A percentile compares a stretch with the other conserved stretches of the same genome.
Conservation (phyloP, 2,888 invertebrate species). For the Ceramica pisi region DNA sequence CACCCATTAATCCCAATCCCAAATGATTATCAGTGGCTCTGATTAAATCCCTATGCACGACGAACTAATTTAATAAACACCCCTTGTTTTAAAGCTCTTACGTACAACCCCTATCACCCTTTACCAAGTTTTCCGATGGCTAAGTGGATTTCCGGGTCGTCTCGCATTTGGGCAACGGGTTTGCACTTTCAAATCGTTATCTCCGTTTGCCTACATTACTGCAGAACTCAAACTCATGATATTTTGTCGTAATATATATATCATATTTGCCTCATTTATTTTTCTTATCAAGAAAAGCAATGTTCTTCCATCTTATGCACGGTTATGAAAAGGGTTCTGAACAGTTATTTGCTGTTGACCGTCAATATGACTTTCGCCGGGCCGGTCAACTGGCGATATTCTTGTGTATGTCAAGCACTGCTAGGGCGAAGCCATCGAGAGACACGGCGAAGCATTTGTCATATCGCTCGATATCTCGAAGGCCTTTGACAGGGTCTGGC, state of each 20-base stretch:
- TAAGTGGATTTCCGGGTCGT: conserved; percentile 89
- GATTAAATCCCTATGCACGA: conserved; percentile 55
- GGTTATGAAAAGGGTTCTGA: too few species aligned
- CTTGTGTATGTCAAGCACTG: too few species aligned
- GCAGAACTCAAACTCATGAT: conserved; percentile 66
- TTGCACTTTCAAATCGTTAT: conserved; percentile 84
- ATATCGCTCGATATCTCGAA: too few species aligned
- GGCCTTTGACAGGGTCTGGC: too few species aligned
- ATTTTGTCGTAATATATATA: neutral
- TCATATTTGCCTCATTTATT: neutral
- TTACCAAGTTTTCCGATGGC: conserved; percentile 74
- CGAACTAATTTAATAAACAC: conserved; percentile 68
- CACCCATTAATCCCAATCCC: conserved; percentile 22
- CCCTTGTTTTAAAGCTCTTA: conserved; percentile 67
- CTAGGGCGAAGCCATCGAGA: too few species aligned
- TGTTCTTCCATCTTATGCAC: too few species aligned
- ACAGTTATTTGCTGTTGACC: too few species aligned
- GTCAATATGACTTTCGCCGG: too few species aligned
- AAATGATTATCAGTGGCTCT: conserved; percentile 58
- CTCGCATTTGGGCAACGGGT: conserved; percentile 86
- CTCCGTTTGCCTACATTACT: conserved; percentile 64
- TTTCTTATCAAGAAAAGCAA: too few species aligned
- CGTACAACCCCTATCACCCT: conserved; percentile 68
- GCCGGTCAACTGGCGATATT: too few species aligned
- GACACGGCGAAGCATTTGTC: too few species aligned